Evolutionary conservation across 2,888 invertebrate genomes (phyloP).

Genomic region (Clepsis dumicolana): DNA sequence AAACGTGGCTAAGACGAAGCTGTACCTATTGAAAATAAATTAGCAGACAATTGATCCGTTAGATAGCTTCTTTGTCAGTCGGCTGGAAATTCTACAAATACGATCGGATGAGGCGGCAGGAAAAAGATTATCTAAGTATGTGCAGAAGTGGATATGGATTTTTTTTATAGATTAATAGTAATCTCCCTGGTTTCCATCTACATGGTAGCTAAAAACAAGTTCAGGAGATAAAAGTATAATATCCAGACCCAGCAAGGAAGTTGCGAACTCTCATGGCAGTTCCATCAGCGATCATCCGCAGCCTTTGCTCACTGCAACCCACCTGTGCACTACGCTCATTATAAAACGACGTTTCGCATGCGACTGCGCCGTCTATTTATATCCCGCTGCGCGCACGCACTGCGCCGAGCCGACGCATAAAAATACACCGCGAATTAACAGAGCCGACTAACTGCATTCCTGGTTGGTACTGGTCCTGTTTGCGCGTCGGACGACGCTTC

Average conservation of each 20-base stretch:
- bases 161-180: no score
- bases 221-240: not conserved
- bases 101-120: no score
- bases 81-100: no score
- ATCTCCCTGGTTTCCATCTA: not conserved
- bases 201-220: not conserved
- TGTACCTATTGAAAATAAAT: no score
- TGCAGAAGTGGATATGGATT: no score
- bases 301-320: not conserved
- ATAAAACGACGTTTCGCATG: slow-evolving; percentile 29
- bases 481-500: not conserved
- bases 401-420: slow-evolving; percentile 27
- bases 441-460: slow-evolving; percentile 40
- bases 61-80: no score
- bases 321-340: slow-evolving; percentile 32
- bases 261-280: no score
- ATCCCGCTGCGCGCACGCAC: slow-evolving; percentile 31
- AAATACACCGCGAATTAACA: slow-evolving; percentile 36
- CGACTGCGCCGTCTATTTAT: slow-evolving; percentile 36
- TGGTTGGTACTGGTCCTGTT: slow-evolving; percentile 23
- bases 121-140: no score
- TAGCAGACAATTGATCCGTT: no score
- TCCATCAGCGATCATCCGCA: no score
- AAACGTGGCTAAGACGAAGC: no score
- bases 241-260: no score